These are phyloP conservation scores for Antedon mediterranea DNA, from an alignment of 53 echinoderm and acorn worm genomes.

Conservation along the genomic window DNA sequence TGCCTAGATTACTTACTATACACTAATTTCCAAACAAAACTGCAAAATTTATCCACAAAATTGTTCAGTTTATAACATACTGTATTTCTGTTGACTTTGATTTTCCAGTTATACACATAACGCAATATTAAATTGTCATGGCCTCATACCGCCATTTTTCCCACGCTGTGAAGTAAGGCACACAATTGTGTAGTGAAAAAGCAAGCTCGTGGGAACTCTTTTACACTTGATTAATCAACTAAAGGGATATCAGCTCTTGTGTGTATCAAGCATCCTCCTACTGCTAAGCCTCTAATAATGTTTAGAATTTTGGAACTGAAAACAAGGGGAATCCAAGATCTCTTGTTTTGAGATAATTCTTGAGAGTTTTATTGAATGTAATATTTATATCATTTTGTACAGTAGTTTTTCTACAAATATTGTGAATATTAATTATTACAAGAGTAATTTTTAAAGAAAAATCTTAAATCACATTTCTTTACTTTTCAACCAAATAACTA, in stretches of 20 bases:
- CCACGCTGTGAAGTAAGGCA: background rate
- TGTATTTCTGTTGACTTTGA: no score
- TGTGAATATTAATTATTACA: no score
- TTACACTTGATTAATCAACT: background rate
- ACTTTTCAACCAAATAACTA: no score
- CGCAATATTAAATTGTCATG: background rate
- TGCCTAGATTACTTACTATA: no score
- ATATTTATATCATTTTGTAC: no score
- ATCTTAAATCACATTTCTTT: no score
- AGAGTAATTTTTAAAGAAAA: no score
- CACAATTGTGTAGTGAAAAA: background rate
- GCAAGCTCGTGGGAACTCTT: background rate
- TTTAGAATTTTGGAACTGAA: background rate
- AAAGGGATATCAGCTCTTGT: background rate
- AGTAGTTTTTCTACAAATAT: no score
- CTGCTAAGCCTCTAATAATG: background rate
- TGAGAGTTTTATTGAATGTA: background rate
- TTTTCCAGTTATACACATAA: background rate
- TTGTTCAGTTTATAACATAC: no score
- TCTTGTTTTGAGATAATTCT: background rate
- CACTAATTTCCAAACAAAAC: no score
- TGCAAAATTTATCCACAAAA: no score
- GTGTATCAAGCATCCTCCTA: background rate
- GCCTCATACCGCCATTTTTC: background rate
- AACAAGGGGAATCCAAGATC: background rate